phyloP scores from a whole-genome alignment of 2,888 invertebrate genomes.

The Xanthorhoe spadicearia region DNA sequence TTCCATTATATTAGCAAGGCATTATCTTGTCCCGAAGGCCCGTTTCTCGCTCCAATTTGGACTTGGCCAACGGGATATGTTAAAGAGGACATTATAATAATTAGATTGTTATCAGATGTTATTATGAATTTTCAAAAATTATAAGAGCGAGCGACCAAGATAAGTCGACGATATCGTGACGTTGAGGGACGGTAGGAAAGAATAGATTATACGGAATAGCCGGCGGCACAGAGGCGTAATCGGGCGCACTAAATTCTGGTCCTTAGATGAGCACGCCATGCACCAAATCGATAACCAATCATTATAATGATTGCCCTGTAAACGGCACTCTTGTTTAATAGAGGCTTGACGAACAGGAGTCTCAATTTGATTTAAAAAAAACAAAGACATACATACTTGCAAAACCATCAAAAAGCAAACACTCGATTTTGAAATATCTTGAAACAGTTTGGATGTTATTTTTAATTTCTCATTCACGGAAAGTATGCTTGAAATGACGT shows the following conservation, averaged over 20 bases:
- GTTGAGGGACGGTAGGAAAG: constrained; percentile 65
- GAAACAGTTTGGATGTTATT: too few species aligned
- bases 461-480: too few species aligned
- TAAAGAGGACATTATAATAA: constrained; percentile 84
- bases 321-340: constrained; percentile 74
- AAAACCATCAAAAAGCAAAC: background rate
- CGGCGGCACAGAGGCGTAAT: constrained; percentile 68
- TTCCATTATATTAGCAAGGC: constrained; percentile 77
- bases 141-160: constrained; percentile 77
- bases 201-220: constrained; percentile 76
- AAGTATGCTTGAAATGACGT: too few species aligned
- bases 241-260: constrained; percentile 76
- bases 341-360: constrained; percentile 77
- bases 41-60: constrained; percentile 74
- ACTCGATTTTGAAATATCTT: background rate
- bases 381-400: background rate
- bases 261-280: constrained; percentile 79
- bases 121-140: constrained; percentile 83
- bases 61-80: constrained; percentile 77
- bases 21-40: constrained; percentile 72
- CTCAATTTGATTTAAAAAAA: constrained; percentile 62
- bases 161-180: constrained; percentile 80
- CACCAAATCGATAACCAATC: constrained; percentile 82
- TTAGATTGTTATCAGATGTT: constrained; percentile 84
- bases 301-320: constrained; percentile 82